These are phyloP conservation scores for Synergus gifuensis DNA, from an alignment of 2,888 invertebrate species.

Conservation along the genomic window DNA sequence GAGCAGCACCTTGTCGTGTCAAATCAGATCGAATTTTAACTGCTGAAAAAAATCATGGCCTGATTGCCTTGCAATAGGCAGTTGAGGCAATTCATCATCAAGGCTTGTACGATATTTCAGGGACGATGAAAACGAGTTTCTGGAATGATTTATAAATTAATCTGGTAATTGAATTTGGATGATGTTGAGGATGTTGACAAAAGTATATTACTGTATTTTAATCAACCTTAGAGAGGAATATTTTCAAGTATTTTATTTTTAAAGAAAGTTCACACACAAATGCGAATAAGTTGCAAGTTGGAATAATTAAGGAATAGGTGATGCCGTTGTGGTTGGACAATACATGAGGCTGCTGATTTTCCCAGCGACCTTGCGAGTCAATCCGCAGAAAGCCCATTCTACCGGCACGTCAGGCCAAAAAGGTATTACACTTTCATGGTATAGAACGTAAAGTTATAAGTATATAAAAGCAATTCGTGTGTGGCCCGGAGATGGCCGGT, in stretches of 20 bases:
- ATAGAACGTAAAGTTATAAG: constrained; percentile 72
- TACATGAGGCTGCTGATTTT: constrained; percentile 52
- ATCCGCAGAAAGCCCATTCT: constrained; percentile 36
- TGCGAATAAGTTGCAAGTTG: neutral
- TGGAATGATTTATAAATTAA: neutral
- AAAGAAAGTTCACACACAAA: neutral
- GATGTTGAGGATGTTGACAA: neutral
- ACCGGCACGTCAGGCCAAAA: constrained; percentile 57
- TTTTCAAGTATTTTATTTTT: neutral
- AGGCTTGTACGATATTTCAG: neutral
- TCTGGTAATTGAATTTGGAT: neutral
- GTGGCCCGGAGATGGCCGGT: constrained; percentile 78
- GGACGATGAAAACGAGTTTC: neutral
- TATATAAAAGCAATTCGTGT: constrained; percentile 78
- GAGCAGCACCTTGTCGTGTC: constrained; percentile 19
- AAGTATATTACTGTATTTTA: too few species aligned
- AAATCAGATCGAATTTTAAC: constrained; percentile 3
- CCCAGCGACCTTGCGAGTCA: constrained; percentile 52
- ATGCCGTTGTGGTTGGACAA: constrained; percentile 10
- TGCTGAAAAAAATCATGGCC: neutral
- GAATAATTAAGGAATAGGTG: constrained; percentile 17
- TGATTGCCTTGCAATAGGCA: neutral
- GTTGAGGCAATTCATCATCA: neutral
- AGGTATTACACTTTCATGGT: constrained; percentile 70
- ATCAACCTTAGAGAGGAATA: too few species aligned